These are phyloP conservation scores for Trichogramma evanescens DNA, from an alignment of 2,888 invertebrate species.

Conservation along the genomic window DNA sequence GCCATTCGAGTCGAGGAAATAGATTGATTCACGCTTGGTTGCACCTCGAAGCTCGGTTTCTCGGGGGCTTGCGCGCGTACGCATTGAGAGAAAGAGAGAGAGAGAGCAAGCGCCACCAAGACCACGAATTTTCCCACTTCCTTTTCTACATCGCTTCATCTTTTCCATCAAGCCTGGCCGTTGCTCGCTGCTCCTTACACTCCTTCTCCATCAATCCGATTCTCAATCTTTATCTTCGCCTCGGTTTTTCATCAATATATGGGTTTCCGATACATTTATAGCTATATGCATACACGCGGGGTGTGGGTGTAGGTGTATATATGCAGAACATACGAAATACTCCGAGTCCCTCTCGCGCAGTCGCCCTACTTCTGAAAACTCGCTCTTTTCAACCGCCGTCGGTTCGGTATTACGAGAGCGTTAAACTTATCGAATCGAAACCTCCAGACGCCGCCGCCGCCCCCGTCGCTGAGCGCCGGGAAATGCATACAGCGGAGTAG, in stretches of 20 bases:
- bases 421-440: constrained; percentile 25
- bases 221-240: constrained; percentile 11
- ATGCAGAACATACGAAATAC: too few relatives aligned
- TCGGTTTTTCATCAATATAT: constrained; percentile 10
- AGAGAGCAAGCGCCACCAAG: too few relatives aligned
- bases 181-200: background rate
- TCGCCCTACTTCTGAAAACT: background rate
- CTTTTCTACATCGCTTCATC: background rate
- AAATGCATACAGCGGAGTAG: constrained; percentile 22
- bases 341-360: background rate
- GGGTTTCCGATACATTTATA: too few relatives aligned
- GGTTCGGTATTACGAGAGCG: constrained; percentile 24
- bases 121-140: too few relatives aligned
- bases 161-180: background rate
- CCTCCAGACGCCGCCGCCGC: constrained; percentile 21
- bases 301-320: too few relatives aligned
- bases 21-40: constrained; percentile 32
- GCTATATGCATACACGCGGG: too few relatives aligned
- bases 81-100: background rate
- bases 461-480: constrained; percentile 2
- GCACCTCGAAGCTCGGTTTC: constrained; percentile 22
- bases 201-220: background rate
- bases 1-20: constrained; percentile 23
- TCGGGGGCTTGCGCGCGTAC: background rate
- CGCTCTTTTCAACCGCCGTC: constrained; percentile 13